phyloP scores from a whole-genome alignment of 2,888 invertebrate genomes.

The Ophion ventricosus region DNA sequence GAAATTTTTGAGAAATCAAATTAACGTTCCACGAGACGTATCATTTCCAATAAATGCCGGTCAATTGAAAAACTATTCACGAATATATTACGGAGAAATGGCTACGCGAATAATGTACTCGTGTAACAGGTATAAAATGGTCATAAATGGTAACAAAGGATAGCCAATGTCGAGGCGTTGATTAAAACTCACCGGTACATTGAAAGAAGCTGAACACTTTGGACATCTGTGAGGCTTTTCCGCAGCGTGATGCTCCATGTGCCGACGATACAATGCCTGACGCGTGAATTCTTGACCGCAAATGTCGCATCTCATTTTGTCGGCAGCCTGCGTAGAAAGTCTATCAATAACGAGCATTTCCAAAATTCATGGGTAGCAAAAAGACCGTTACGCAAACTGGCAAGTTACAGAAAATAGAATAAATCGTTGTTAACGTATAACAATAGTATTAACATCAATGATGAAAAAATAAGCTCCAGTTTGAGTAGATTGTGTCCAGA shows the following conservation, averaged over 20 bases:
- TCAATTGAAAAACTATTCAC: neutral
- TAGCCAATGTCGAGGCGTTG: neutral
- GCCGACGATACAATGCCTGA: conserved; percentile 84
- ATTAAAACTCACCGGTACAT: conserved; percentile 83
- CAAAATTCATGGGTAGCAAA: neutral
- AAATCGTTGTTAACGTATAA: neutral
- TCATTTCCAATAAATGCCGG: neutral
- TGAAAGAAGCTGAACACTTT: conserved; percentile 85
- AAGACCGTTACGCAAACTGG: neutral
- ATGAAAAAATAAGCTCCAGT: too few relatives aligned
- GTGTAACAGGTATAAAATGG: too few relatives aligned
- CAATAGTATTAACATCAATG: too few relatives aligned
- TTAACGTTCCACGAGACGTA: neutral
- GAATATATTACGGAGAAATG: neutral
- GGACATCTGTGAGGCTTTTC: conserved; percentile 85
- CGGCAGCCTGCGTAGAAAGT: conserved; percentile 52
- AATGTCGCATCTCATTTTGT: conserved; percentile 82
- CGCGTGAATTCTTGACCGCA: conserved; percentile 84
- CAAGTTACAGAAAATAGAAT: neutral
- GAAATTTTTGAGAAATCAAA: neutral
- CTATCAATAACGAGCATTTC: neutral
- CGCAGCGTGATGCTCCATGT: conserved; percentile 84
- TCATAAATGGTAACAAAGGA: neutral
- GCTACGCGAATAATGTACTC: neutral
- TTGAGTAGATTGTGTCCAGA: too few relatives aligned